Evolutionary conservation across 2,797 vertebrate species (phyloP).

Genomic region (Mycteria americana): DNA sequence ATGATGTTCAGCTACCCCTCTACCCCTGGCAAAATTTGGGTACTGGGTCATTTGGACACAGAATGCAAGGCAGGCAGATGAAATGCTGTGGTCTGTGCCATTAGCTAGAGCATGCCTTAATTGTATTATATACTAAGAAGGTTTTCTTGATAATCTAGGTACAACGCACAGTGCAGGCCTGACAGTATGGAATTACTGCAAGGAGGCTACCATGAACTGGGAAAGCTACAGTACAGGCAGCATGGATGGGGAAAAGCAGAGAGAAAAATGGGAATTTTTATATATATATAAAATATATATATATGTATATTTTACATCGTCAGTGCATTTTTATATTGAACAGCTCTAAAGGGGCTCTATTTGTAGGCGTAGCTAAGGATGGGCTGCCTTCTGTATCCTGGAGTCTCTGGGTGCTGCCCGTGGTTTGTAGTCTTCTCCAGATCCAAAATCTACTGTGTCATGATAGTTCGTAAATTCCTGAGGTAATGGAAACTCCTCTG

Average conservation of each 20-base stretch:
- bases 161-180: constrained; percentile 13
- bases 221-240: constrained; percentile 46
- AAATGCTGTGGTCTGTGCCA: not conserved
- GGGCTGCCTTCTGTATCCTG: constrained; percentile 76
- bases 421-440: constrained; percentile 87
- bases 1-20: not conserved
- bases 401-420: constrained; percentile 74
- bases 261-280: constrained; percentile 41
- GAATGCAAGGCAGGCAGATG: not conserved
- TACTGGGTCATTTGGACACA: not conserved
- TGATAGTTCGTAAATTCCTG: constrained; percentile 85
- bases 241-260: constrained; percentile 20
- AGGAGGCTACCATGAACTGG: not conserved
- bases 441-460: constrained; percentile 85
- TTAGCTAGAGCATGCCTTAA: constrained; percentile 10
- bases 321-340: constrained; percentile 67
- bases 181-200: not conserved
- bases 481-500: constrained; percentile 82
- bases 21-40: not conserved
- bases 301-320: constrained; percentile 38
- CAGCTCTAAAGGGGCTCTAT: constrained; percentile 41
- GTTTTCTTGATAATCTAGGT: not conserved
- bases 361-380: constrained; percentile 58
- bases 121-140: not conserved
- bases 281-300: constrained; percentile 31